phyloP scores from a whole-genome alignment of 1,140 invertebrate species.

The Drosophila arawakana region DNA sequence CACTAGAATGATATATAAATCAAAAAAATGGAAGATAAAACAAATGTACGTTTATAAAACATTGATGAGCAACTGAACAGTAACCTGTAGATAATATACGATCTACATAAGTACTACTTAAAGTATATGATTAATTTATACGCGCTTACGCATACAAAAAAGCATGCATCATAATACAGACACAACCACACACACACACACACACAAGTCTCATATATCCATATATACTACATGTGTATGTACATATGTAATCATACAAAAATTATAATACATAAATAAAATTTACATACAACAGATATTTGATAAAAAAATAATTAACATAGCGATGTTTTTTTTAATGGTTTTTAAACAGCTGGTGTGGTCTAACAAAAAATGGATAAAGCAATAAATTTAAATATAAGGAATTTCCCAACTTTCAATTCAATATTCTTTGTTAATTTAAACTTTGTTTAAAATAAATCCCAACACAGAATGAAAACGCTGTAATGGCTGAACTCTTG shows the following conservation, averaged over 20 bases:
- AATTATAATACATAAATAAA: constrained; percentile 68
- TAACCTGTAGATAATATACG: constrained; percentile 75
- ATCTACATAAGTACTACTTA: constrained; percentile 69
- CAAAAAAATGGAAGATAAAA: constrained; percentile 22
- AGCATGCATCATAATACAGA: constrained; percentile 53
- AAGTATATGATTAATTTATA: constrained; percentile 69
- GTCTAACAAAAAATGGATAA: constrained; percentile 14
- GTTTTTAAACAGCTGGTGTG: too few species aligned
- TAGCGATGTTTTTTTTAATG: background rate
- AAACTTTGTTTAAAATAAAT: background rate
- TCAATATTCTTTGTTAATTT: background rate
- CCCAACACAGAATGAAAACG: background rate
- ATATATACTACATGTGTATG: constrained; percentile 58
- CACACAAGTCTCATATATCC: constrained; percentile 36
- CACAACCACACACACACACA: constrained; percentile 15
- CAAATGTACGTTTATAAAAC: constrained; percentile 52
- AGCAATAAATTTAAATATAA: too few species aligned
- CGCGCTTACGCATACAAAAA: constrained; percentile 71
- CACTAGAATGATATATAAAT: constrained; percentile 28
- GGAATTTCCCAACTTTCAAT: background rate
- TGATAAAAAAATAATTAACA: constrained; percentile 23
- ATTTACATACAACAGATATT: constrained; percentile 55
- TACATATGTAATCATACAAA: constrained; percentile 68
- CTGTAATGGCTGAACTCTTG: background rate
- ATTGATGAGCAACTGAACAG: constrained; percentile 56